Conservation (phyloP, 2,888 invertebrate species). For the Saturnia pavonia region DNA sequence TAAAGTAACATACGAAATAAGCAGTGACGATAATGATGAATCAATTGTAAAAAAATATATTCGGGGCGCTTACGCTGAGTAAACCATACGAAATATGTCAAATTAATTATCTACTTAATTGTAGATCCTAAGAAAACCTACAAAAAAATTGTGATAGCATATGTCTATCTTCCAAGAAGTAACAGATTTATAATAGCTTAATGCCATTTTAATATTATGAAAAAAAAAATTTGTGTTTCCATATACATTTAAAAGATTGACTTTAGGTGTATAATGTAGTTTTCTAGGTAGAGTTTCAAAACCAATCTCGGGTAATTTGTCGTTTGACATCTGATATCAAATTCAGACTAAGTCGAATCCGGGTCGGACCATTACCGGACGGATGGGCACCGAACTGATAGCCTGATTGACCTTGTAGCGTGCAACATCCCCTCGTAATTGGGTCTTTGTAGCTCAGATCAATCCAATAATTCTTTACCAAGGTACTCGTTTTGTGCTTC, state of each 20-base stretch:
- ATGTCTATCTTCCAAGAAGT: not conserved
- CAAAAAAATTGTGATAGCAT: no score
- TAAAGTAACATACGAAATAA: no score
- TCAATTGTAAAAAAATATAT: no score
- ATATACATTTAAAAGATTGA: not conserved
- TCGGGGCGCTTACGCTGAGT: no score
- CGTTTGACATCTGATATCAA: conserved; percentile 4
- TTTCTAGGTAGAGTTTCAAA: not conserved
- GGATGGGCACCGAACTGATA: conserved; percentile 14
- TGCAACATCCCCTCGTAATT: conserved; percentile 65
- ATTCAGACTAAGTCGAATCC: conserved; percentile 17
- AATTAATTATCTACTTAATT: no score
- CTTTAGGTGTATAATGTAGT: not conserved
- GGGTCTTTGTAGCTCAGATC: conserved; percentile 68
- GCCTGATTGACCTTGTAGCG: conserved; percentile 60
- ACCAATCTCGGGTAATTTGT: conserved; percentile 13
- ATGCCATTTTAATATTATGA: not conserved
- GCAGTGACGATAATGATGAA: no score
- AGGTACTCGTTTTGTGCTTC: conserved; percentile 50
- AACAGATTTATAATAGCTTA: not conserved
- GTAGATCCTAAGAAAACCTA: no score
- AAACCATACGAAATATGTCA: no score
- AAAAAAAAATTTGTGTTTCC: not conserved
- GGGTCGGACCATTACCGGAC: conserved; percentile 11
- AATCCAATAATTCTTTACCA: conserved; percentile 61